Evolutionary conservation across 2,888 invertebrate species (phyloP), one percentile per base, ranked within the genome.

Genomic region (Cephus sareptanus): DNA sequence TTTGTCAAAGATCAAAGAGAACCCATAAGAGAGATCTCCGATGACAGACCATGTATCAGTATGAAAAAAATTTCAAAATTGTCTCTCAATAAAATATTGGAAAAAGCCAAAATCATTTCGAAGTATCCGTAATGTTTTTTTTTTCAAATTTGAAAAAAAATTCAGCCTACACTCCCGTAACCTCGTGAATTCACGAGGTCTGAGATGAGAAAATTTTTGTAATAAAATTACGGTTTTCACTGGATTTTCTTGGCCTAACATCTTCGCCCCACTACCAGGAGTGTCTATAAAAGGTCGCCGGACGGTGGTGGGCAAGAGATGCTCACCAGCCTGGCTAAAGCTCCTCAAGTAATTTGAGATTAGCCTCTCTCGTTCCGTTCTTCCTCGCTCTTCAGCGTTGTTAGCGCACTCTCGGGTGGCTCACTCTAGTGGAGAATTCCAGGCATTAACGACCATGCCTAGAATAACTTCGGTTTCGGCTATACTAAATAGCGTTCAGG

Each of bases 241-340:
- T 81, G 84, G 84, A 88, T 89, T 89, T 88, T 83, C 85, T 79
- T 76, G 76, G 80, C 83, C 87, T 85, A 85, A 86, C 83, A 84
- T 85, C 85, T 31, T 85, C 80, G 82, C 88, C 89, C 91, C 89
- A 88, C 90, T 88, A 86, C 87, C 79, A 77, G 85, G 76, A 88
- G 90, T 90, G 91, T 89, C 91, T 91, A 91, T 91, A 91, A 91
- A 91, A 91, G 90, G 91, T 91, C 84, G 90, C 87, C 87, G 83
- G 83, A 83, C 86, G 87, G 86, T 88, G 86, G 90, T 87, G 89
- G 87, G 89, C 87, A 86, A 86, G 85, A 90, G 87, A 86, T 85
- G 87, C 81, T 84, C 87, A 85, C 79, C 84, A 85, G 87, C 86
- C 83, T 85, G 84, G 84, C 85, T 84, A 82, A 83, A 87, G 87